Evolutionary conservation across 1,140 invertebrate genomes (phyloP).

Genomic region (Choristoneura fumiferana): DNA sequence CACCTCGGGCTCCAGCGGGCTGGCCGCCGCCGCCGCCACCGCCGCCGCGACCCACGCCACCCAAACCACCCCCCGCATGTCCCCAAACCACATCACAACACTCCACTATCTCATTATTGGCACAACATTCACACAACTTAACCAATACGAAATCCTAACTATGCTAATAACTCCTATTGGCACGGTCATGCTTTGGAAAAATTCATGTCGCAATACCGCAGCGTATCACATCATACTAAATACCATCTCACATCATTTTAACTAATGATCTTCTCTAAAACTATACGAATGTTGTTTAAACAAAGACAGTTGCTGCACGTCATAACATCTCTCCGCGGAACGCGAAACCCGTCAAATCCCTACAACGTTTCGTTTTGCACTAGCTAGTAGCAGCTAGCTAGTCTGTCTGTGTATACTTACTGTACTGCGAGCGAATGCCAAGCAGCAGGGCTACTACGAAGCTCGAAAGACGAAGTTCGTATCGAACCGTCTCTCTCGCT

Average conservation of each 20-base stretch:
- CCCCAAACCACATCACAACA: conserved; percentile 76
- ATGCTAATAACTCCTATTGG: conserved; percentile 70
- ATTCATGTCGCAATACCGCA: conserved; percentile 57
- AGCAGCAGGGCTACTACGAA: too few relatives aligned
- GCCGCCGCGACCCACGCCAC: conserved; percentile 57
- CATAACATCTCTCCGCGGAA: conserved; percentile 70
- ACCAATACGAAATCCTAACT: conserved; percentile 72
- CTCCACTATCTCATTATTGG: conserved; percentile 77
- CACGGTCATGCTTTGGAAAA: conserved; percentile 73
- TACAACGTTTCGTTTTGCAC: conserved; percentile 33
- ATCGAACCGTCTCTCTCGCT: too few relatives aligned
- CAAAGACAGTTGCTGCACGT: conserved; percentile 74
- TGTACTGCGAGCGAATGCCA: not conserved
- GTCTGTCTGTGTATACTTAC: conserved; percentile 2
- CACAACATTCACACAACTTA: conserved; percentile 75
- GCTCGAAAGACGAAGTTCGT: too few relatives aligned
- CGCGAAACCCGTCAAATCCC: conserved; percentile 43
- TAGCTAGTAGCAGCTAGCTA: conserved; percentile 28
- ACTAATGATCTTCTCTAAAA: conserved; percentile 45
- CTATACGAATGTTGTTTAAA: conserved; percentile 59
- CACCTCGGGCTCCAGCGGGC: conserved; percentile 62
- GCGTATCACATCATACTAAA: conserved; percentile 30
- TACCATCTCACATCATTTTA: conserved; percentile 59
- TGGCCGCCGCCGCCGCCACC: conserved; percentile 48
- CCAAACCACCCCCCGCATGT: conserved; percentile 74